Evolutionary conservation across 2,888 invertebrate genomes (phyloP).

Genomic region (Malthinus seriepunctatus): DNA sequence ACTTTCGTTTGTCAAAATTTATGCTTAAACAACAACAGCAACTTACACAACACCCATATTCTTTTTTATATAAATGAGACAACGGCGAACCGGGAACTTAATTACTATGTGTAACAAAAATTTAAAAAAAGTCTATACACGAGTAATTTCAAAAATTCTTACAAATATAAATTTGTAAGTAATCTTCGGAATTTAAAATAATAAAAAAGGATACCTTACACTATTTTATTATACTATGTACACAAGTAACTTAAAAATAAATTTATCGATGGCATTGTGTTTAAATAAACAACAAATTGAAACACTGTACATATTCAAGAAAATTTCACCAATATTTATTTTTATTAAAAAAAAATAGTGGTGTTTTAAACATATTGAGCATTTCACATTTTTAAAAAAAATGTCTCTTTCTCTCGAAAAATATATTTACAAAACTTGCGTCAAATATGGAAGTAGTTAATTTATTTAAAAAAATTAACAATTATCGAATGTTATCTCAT

Average conservation of each 20-base stretch:
- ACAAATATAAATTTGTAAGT: constrained; percentile 5
- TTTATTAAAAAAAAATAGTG: constrained; percentile 18
- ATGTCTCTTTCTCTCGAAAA: constrained; percentile 17
- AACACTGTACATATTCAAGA: constrained; percentile 22
- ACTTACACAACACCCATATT: constrained; percentile 16
- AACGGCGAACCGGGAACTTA: too few relatives aligned
- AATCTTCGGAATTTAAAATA: constrained; percentile 10
- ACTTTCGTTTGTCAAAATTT: constrained; percentile 8
- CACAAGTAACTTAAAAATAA: constrained; percentile 20
- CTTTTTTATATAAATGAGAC: background rate
- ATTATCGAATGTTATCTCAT: background rate
- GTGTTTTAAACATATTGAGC: constrained; percentile 28
- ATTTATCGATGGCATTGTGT: constrained; percentile 26
- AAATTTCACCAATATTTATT: constrained; percentile 15
- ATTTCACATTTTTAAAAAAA: constrained; percentile 23
- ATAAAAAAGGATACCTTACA: constrained; percentile 11
- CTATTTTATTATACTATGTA: constrained; percentile 19
- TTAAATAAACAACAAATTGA: constrained; percentile 15
- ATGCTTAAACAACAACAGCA: constrained; percentile 18
- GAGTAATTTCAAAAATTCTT: background rate
- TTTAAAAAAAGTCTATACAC: too few relatives aligned
- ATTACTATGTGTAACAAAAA: too few relatives aligned
- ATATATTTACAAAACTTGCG: constrained; percentile 18
- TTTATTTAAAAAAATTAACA: too few relatives aligned
- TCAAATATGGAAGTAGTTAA: too few relatives aligned